Evolutionary conservation across 2,113 vertebrate genomes (phyloP), one percentile per base, ranked within the genome.

Genomic region (Myotis yumanensis): DNA sequence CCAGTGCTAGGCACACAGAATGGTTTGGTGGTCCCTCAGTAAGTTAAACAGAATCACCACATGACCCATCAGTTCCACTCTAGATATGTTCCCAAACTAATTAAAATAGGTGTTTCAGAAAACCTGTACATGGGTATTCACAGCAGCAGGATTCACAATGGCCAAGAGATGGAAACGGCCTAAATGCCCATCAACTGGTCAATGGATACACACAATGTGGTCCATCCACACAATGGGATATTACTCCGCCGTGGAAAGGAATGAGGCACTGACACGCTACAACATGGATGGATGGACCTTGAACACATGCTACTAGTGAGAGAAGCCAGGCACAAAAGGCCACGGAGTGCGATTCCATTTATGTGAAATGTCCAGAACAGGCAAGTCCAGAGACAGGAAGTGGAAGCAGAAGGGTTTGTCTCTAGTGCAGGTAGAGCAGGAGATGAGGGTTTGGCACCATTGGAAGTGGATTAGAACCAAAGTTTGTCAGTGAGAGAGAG

Each of bases 241-340:
- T 30, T 6, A 35, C 51, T 28, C 6, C 62, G 79, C 66, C 77
- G 4, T 6, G 32, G 76, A 72, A 7, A 87, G 30, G 71, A 68
- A 25, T 0, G 8, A 32, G 35, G 25, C 8, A 11, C 75, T 28
- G n/a, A 73, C 17, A 5, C 32, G 3, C 23, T 46, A 17, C 15
- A 5, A 10, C 4, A 0, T 37, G 32, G 43, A 79, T 0, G 14
- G 3, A 59, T 0, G 2, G 3, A 46, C 57, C 68, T 11, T 11
- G 15, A 25, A 23, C 17, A 12, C 7, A 0, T 0, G 10, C 11
- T 1, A 18, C 43, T 75, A 51, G 35, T 4, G 84, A 92, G 23
- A 84, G 77, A 37, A 37, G 5, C 32, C 68, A 68, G 59, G 28
- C 32, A 11, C 32, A 7, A 4, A 16, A 51, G 48, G 71, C 11